These are phyloP conservation scores for Nycteola revayana DNA, from an alignment of 2,888 invertebrate genomes.

Conservation along the genomic window DNA sequence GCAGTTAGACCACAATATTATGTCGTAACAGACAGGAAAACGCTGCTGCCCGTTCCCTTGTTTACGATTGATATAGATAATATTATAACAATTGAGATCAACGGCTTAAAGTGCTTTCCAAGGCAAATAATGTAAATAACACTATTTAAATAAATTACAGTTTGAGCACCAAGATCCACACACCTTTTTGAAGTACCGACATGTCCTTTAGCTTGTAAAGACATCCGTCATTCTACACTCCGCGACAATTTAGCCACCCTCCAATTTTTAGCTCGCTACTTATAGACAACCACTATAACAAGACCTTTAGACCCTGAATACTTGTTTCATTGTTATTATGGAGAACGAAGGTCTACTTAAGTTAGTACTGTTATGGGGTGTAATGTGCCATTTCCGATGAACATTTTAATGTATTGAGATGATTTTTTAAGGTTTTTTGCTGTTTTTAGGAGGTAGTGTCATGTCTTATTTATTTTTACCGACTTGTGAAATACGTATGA, in stretches of 20 bases:
- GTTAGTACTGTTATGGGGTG: slow-evolving; percentile 38
- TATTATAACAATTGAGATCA: too few relatives aligned
- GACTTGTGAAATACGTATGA: background rate
- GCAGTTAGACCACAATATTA: too few relatives aligned
- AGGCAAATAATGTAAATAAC: too few relatives aligned
- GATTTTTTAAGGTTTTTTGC: slow-evolving; percentile 33
- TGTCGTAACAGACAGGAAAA: too few relatives aligned
- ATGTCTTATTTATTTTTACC: slow-evolving; percentile 2
- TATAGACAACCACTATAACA: slow-evolving; percentile 37
- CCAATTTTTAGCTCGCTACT: slow-evolving; percentile 48
- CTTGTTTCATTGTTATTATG: background rate
- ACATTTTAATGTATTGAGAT: slow-evolving; percentile 32
- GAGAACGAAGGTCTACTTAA: slow-evolving; percentile 23
- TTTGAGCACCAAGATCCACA: slow-evolving; percentile 46
- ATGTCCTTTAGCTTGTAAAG: slow-evolving; percentile 72
- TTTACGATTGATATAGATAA: too few relatives aligned
- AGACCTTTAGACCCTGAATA: slow-evolving; percentile 25
- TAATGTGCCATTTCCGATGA: slow-evolving; percentile 75
- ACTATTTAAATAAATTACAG: too few relatives aligned
- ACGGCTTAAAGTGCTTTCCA: too few relatives aligned
- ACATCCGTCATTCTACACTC: slow-evolving; percentile 75
- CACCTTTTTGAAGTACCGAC: slow-evolving; percentile 50
- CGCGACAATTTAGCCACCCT: slow-evolving; percentile 58
- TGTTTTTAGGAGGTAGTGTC: slow-evolving; percentile 7
- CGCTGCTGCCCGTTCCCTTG: too few relatives aligned